Evolutionary conservation across 2,888 invertebrate species (phyloP), one percentile per base, ranked within the genome.

Genomic region (Atrina japonica): DNA sequence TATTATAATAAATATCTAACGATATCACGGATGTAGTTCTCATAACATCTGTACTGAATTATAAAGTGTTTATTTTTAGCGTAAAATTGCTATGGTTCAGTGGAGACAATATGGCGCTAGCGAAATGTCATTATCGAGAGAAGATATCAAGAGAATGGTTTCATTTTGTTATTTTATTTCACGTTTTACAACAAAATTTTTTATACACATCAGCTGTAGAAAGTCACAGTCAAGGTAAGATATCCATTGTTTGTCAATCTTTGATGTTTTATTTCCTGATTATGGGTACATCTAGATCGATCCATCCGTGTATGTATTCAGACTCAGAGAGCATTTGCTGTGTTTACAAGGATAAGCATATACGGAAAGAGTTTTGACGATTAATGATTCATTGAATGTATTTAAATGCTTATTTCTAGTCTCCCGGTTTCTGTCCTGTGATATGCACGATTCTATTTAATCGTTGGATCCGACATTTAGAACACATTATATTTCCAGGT

Each of bases 171-270:
- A 76, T 89, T 66, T 76, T 89, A 77, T 80, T 88, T 75, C 88
- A 88, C 78, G 81, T 85, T 73, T 77, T 90, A 69, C 85, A 86
- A 76, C 83, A 82, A 74, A 82, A 84, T 75, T 83, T 85, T 72
- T 76, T 81, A 79, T 79, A 82, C 75, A 84, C 86, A 70, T 82
- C 85, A 81, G 88, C 87, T 75, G 85, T 88, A 76, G 89, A 90
- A 83, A 88, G 88, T 75, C 88, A 88, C 75, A 87, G 86, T 73
- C 89, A 90, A 88, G 90, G 90, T 90, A 87, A 78, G 82, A 70
- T 55, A 63, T 21, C 9, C 11, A 35, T 35, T 35, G 35, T 35
- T 5, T 35, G 35, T 35, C 35, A 35, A 35, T 7, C 35, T 35
- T 7, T 35, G 6, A 35, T 11, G 35, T 5, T 35, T 35, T 5